Percentiles rank a stretch among this genome's conserved stretches.
Conservation (phyloP, 2,113 vertebrate species). For the Tricholaema leucomelas region DNA sequence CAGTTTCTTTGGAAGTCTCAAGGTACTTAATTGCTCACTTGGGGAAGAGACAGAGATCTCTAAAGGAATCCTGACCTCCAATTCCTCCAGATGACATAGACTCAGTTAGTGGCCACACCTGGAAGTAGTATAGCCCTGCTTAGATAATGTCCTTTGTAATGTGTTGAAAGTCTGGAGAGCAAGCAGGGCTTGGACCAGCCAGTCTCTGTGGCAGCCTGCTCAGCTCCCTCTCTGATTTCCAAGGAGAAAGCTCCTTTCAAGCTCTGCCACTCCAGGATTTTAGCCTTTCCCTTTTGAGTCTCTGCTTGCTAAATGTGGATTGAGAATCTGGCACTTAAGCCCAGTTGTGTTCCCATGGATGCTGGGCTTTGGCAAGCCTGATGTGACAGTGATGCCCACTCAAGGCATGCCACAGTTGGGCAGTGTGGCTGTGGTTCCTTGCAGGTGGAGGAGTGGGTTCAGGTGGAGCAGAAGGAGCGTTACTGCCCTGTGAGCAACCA, state of each 20-base stretch:
- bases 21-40: neutral
- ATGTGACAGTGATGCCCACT: neutral
- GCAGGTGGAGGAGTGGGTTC: constrained; percentile 47
- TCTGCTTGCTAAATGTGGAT: neutral
- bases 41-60: neutral
- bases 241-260: neutral
- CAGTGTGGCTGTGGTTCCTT: neutral
- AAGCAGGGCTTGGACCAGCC: neutral
- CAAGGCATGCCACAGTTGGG: rapidly evolving
- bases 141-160: neutral
- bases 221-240: too few relatives aligned
- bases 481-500: constrained; percentile 59
- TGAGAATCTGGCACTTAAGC: neutral
- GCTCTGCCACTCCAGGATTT: neutral
- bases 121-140: neutral
- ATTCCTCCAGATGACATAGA: neutral
- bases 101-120: neutral
- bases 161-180: neutral
- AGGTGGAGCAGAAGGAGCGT: constrained; percentile 22
- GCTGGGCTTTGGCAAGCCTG: neutral
- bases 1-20: neutral
- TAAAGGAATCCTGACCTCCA: neutral
- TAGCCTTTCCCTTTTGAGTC: neutral
- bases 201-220: neutral
- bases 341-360: neutral